Evolutionary conservation across 30 jellyfish, hydroid and myxozoan genomes (phyloP), one percentile per base, ranked within the genome.

Genomic region (Rhopilema esculentum): DNA sequence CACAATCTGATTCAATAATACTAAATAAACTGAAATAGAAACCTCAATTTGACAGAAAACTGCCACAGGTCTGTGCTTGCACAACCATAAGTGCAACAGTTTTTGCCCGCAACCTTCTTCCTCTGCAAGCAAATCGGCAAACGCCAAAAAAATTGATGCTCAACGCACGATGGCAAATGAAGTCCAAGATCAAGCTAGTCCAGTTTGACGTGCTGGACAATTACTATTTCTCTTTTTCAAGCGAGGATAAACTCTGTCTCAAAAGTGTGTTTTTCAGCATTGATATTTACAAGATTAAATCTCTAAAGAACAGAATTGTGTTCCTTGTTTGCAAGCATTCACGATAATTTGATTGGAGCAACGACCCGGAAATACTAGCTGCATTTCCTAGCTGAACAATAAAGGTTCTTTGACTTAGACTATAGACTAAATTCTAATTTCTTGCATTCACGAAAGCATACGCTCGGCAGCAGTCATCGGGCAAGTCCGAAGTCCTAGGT

Each of bases 401-500:
- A 73, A 0, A 32, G 0, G 8, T 33, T 73, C 40, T 23, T 48
- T 4, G 69, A 1, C 9, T 17, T 66, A 2, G 84, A 73, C 40
- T n/a, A n/a, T n/a, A 6, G 16, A 22, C 33, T 73, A 15, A 73
- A 2, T 0, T 48, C 69, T 1, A 73, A 4, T 16, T 73, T 67
- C 21, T 73, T 73, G 40, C 50, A 73, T 15, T 73, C 48, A 0
- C n/a, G n/a, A n/a, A 73, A 1, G 33, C 1, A 32, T 1, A 33
- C 84, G 6, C 84, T 69, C 33, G 84, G 84, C 21, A 73, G n/a
- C 70, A 66, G 53, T 23, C 84, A 19, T 73, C 25, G 8, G 84
- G 84, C 27, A 73, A 32, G 70, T 19, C n/a, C 21, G 23, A 73
- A 73, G 1, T 0, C 53, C 20, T 73, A 50, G 84, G 27, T 31